A percentile compares a stretch with the other conserved stretches of the same genome.
These are phyloP conservation scores for Rotaria sp. DNA, from an alignment of 2,888 invertebrate species.

Conservation along the genomic window DNA sequence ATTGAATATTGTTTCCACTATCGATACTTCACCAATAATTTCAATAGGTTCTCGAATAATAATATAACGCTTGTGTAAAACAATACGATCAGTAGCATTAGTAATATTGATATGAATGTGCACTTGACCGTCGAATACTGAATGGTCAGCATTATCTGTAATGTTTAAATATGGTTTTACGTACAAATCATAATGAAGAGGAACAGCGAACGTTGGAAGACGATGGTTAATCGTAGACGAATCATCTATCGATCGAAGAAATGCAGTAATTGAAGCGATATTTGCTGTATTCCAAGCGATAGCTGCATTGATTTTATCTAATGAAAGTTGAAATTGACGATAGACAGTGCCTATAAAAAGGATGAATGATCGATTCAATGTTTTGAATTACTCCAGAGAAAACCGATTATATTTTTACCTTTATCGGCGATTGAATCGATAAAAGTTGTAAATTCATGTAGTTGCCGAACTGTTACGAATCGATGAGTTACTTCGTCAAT, in stretches of 20 bases:
- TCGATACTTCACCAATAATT: not conserved
- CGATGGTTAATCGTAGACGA: not conserved
- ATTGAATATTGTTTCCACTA: slow-evolving; percentile 9
- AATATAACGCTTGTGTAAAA: slow-evolving; percentile 30
- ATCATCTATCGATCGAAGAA: not conserved
- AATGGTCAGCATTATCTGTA: not conserved
- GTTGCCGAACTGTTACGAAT: not conserved
- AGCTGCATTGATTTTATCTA: not conserved
- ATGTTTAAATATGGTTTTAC: slow-evolving; percentile 38
- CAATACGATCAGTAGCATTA: slow-evolving; percentile 22
- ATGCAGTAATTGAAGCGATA: not conserved
- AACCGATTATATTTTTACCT: not conserved
- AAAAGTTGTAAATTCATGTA: not conserved
- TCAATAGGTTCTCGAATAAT: not conserved
- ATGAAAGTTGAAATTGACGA: not conserved
- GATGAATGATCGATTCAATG: not conserved
- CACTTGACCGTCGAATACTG: slow-evolving; percentile 24
- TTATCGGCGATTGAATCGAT: not conserved
- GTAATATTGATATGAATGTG: not conserved
- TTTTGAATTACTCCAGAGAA: too few relatives aligned
- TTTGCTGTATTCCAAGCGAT: not conserved
- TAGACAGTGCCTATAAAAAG: not conserved
- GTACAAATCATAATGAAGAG: slow-evolving; percentile 27
- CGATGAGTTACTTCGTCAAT: not conserved
- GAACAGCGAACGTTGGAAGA: slow-evolving; percentile 26